Conservation (phyloP, 2,113 vertebrate genomes). For the Pogona vitticeps region DNA sequence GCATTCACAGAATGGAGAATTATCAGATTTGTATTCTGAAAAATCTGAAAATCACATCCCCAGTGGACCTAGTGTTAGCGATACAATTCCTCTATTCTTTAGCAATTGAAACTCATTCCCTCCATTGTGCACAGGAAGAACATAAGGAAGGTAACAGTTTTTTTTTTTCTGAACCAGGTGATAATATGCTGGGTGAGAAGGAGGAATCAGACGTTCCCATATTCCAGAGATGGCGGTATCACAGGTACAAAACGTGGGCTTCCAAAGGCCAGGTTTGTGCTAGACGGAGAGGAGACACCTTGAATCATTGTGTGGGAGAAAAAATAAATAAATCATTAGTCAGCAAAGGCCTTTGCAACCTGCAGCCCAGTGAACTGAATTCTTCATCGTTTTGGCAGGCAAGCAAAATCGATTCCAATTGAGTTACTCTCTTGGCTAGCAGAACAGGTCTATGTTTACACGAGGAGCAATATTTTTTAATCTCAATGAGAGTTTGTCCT, state of each 20-base stretch:
- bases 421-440: neutral
- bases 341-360: neutral
- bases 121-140: neutral
- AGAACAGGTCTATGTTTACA: neutral
- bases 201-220: neutral
- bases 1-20: no score
- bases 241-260: neutral
- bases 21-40: no score
- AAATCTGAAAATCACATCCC: no score
- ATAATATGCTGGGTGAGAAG: neutral
- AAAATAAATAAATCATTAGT: neutral
- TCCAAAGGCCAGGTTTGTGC: neutral
- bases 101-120: neutral
- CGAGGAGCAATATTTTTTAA: constrained; percentile 2
- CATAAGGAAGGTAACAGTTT: neutral
- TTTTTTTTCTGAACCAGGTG: no score
- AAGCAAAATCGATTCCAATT: neutral
- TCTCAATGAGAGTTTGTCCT: constrained; percentile 1
- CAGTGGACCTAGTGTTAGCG: no score
- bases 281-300: neutral
- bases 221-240: neutral
- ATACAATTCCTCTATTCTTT: no score
- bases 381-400: constrained; percentile 18
- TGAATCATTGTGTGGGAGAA: neutral
- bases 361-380: neutral